Percentiles rank a stretch among this genome's conserved stretches.
These are phyloP conservation scores for Gopherus flavomarginatus DNA, from an alignment of 2,113 vertebrate species.

Conservation along the genomic window DNA sequence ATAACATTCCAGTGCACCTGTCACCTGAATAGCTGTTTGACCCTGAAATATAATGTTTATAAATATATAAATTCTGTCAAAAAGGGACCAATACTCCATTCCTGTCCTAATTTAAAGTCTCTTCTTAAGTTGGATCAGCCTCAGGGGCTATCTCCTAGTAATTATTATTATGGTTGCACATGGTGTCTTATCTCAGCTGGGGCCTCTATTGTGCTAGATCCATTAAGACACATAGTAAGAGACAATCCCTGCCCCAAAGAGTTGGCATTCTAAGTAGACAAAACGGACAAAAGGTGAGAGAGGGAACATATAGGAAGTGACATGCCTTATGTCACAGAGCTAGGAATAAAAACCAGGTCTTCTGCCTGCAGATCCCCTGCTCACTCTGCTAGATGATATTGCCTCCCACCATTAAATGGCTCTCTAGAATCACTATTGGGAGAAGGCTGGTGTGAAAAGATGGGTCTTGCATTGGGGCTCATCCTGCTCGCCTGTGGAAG, in stretches of 20 bases:
- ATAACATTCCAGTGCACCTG: not conserved
- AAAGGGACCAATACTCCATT: not conserved
- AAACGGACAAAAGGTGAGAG: not conserved
- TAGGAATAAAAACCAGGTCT: rapidly evolving
- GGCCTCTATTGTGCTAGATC: not conserved
- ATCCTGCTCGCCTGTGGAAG: rapidly evolving
- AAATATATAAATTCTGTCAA: not conserved
- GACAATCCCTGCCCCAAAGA: not conserved
- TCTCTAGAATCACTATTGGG: rapidly evolving
- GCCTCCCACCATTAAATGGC: not conserved
- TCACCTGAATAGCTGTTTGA: not conserved
- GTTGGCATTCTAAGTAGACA: not conserved
- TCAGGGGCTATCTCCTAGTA: not conserved
- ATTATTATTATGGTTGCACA: not conserved
- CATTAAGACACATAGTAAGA: not conserved
- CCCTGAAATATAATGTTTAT: not conserved
- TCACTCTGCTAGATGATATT: not conserved
- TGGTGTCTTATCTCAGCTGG: not conserved
- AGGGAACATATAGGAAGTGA: not conserved
- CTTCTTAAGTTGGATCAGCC: not conserved
- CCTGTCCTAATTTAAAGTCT: not conserved
- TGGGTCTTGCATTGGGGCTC: not conserved
- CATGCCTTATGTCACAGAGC: not conserved
- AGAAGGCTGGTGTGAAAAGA: rapidly evolving
- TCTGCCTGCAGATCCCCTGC: rapidly evolving